Conservation (phyloP, 2,797 vertebrate genomes). For the Sarcophilus harrisii region DNA sequence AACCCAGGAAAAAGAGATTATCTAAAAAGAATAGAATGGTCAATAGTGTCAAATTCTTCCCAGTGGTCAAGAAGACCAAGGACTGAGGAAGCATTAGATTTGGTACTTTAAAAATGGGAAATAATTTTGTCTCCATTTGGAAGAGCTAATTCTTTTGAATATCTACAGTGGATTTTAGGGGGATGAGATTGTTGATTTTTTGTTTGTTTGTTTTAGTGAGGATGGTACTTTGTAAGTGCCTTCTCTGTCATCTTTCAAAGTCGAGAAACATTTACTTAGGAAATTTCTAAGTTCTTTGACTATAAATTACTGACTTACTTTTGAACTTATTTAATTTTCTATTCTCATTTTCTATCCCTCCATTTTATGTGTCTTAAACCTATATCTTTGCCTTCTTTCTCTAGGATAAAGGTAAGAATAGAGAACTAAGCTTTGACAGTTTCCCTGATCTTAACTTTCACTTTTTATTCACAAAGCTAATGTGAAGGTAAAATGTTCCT, state of each 20-base stretch:
- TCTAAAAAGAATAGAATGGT: neutral
- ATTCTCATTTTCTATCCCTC: slow-evolving; percentile 43
- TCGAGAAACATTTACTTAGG: slow-evolving; percentile 15
- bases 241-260: slow-evolving; percentile 35
- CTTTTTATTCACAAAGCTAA: slow-evolving; percentile 85
- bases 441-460: slow-evolving; percentile 80
- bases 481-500: slow-evolving; percentile 84
- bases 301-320: neutral
- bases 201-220: neutral
- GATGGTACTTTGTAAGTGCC: neutral
- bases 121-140: neutral
- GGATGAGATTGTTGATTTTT: no score
- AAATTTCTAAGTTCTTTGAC: slow-evolving; percentile 39
- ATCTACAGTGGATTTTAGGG: neutral
- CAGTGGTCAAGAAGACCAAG: neutral
- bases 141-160: neutral
- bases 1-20: neutral
- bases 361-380: slow-evolving; percentile 7
- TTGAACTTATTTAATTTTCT: slow-evolving; percentile 18
- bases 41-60: neutral
- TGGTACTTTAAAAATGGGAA: neutral
- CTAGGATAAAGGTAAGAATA: neutral
- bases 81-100: neutral
- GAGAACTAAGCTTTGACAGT: slow-evolving; percentile 73
- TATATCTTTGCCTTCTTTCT: slow-evolving; percentile 10